Base-by-base conservation (phyloP, 2,888 invertebrate species). In the Dorcus parallelipipedus region DNA sequence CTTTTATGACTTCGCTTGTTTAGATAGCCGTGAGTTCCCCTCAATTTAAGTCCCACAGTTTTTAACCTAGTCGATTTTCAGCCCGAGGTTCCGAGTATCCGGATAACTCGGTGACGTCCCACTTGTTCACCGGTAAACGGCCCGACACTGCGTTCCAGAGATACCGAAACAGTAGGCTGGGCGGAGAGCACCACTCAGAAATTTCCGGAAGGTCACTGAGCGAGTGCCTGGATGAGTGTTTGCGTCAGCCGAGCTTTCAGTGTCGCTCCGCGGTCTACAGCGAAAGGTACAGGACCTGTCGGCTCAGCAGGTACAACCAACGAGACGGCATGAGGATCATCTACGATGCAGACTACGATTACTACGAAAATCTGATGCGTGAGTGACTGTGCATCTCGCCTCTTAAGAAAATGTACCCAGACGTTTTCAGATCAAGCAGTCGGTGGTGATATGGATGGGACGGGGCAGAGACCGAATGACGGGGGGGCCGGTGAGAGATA, bases 291-390 rank as follows among this genome's bases (percentile, higher is more conserved):
- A 84, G 91, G 70, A 91, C 90, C 49, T 94, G 94, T 74, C 83
- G 93, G 40, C 83, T 94, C 64, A 92, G 92, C 73, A 84, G 92
- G 71, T 93, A 89, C 79, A 93, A 92, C 79, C 91, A 93, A 79
- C 86, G 90, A 71, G 91, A 93, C 74, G 92, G 93, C 45, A 91
- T 93, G 85, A 83, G 93, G 61, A 87, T 94, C 55, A 89, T 93
- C 65, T 93, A 93, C 74, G 94, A 95, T 76, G 91, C 92, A 2
- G 93, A 93, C 78, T 94, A 92, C 76, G 94, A 95, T 80, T 95
- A 94, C 78, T 95, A 94, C 73, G 94, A 95, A 79, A 93, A 93
- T 80, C 82, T 94, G 52, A 93, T 93, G 92, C 89, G 94, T 93
- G 82, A 87, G 92, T 86, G 26, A 33, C 26, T 41, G 4, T 41